phyloP scores from a whole-genome alignment of 2,888 invertebrate species.

The Amaurobius ferox region DNA sequence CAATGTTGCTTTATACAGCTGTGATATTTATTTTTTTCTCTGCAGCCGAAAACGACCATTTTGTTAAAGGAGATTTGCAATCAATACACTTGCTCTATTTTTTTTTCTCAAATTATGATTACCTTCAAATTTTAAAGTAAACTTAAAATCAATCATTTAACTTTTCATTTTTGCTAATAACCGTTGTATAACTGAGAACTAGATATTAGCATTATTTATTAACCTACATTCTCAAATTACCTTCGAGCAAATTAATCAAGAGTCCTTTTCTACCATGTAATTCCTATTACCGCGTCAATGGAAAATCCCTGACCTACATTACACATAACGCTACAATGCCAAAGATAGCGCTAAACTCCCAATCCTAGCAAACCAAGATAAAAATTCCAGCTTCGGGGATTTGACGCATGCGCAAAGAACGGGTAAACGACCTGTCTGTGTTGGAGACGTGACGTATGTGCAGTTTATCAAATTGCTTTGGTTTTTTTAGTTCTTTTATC shows the following conservation, averaged over 20 bases:
- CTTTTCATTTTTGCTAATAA: too few relatives aligned
- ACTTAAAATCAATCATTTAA: too few relatives aligned
- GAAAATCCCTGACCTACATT: constrained; percentile 65
- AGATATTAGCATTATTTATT: neutral
- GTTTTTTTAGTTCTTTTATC: neutral
- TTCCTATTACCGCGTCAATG: neutral
- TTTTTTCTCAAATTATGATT: too few relatives aligned
- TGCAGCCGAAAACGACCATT: too few relatives aligned
- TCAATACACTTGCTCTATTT: too few relatives aligned
- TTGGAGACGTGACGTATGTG: constrained; percentile 61
- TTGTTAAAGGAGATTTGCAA: too few relatives aligned
- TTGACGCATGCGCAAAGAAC: constrained; percentile 59
- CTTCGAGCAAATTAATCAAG: neutral
- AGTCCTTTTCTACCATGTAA: neutral
- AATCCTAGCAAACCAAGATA: neutral
- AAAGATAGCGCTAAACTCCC: constrained; percentile 7
- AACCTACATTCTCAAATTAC: neutral
- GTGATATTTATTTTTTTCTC: too few relatives aligned
- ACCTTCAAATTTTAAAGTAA: too few relatives aligned
- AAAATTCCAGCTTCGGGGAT: constrained; percentile 42
- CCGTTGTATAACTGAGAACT: too few relatives aligned
- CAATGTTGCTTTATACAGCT: too few relatives aligned
- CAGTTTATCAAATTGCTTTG: constrained; percentile 34
- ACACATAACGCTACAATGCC: neutral
- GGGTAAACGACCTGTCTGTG: constrained; percentile 72